A percentile compares a stretch with the other conserved stretches of the same genome.
Evolutionary conservation across 2,888 invertebrate species (phyloP).

Genomic region (Celastrina argiolus): DNA sequence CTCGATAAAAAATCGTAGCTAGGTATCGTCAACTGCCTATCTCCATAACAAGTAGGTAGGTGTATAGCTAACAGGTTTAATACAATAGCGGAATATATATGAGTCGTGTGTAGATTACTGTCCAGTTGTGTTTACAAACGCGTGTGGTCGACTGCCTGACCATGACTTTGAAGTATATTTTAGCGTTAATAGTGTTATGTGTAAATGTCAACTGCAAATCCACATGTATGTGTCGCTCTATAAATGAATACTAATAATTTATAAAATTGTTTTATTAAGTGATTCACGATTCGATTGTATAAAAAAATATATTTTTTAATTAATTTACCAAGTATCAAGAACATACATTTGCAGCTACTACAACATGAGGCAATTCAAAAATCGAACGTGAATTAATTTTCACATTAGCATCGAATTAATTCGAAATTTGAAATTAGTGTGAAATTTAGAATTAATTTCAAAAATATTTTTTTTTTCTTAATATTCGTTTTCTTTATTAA

Average conservation of each 20-base stretch:
- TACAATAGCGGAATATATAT: conserved; percentile 50
- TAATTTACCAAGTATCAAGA: background rate
- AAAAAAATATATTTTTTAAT: background rate
- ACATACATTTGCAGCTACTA: background rate
- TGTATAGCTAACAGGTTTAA: conserved; percentile 16
- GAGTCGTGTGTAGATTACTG: conserved; percentile 44
- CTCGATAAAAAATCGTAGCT: background rate
- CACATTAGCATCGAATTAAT: background rate
- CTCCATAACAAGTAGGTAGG: conserved; percentile 1
- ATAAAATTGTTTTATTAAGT: background rate
- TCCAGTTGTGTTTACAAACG: conserved; percentile 46
- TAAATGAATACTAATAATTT: background rate
- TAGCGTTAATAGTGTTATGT: conserved; percentile 50
- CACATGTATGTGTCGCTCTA: conserved; percentile 50
- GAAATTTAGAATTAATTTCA: background rate
- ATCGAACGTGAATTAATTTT: background rate
- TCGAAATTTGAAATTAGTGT: background rate
- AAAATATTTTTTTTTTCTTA: background rate
- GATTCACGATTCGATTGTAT: background rate
- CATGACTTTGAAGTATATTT: conserved; percentile 61
- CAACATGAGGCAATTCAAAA: background rate
- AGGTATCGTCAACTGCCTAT: background rate
- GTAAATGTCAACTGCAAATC: conserved; percentile 57
- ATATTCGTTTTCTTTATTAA: no score
- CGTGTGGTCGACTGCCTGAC: conserved; percentile 56